Percentiles rank a stretch among this genome's conserved stretches.
These are phyloP conservation scores for Diorhabda sublineata DNA, from an alignment of 1,140 invertebrate species.

Conservation along the genomic window DNA sequence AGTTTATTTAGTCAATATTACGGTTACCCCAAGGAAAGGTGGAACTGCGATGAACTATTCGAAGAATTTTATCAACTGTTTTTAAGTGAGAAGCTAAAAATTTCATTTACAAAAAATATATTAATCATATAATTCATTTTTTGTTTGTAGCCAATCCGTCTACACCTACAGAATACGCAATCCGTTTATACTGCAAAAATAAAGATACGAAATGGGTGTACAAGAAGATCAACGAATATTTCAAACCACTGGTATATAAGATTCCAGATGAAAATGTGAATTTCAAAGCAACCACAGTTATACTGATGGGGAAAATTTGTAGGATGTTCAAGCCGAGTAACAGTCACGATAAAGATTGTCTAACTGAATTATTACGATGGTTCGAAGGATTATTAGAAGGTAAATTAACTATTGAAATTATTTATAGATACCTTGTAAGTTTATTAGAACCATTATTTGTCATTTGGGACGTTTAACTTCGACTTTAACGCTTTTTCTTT, in stretches of 20 bases:
- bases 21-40: slow-evolving; percentile 34
- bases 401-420: slow-evolving; percentile 8
- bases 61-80: slow-evolving; percentile 33
- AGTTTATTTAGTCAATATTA: slow-evolving; percentile 35
- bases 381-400: slow-evolving; percentile 24
- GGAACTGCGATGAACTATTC: slow-evolving; percentile 34
- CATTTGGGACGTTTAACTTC: too few relatives aligned
- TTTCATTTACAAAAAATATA: neutral
- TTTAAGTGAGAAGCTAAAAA: slow-evolving; percentile 25
- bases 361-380: slow-evolving; percentile 26
- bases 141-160: slow-evolving; percentile 33
- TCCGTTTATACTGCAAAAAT: slow-evolving; percentile 34
- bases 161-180: slow-evolving; percentile 24
- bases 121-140: neutral
- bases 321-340: slow-evolving; percentile 19
- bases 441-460: too few relatives aligned
- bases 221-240: slow-evolving; percentile 30
- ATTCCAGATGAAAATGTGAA: slow-evolving; percentile 30
- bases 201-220: slow-evolving; percentile 32
- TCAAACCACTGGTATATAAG: slow-evolving; percentile 31
- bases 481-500: too few relatives aligned
- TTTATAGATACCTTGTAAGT: too few relatives aligned
- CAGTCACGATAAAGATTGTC: slow-evolving; percentile 18
- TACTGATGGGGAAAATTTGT: slow-evolving; percentile 32
- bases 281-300: slow-evolving; percentile 34